Evolutionary conservation across 2,113 vertebrate species (phyloP).

Genomic region (Chunga burmeisteri): DNA sequence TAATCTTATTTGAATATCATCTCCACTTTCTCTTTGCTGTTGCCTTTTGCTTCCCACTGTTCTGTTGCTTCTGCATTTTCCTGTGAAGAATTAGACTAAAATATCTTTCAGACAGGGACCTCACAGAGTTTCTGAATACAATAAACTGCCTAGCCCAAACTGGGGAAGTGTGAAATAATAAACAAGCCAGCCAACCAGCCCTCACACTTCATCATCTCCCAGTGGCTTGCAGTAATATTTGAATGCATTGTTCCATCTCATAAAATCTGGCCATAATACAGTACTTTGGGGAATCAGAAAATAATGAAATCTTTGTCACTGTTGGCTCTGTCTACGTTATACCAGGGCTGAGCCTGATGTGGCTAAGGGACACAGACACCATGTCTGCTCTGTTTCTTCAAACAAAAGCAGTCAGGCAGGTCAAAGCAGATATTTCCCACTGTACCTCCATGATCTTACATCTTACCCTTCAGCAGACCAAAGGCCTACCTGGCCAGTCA

Average conservation of each 20-base stretch:
- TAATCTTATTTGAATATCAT: background rate
- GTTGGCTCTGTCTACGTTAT: background rate
- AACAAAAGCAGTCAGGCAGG: background rate
- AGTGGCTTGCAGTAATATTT: conserved; percentile 4
- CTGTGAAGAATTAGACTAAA: background rate
- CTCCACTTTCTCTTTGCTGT: background rate
- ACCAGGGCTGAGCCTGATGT: background rate
- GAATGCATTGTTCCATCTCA: conserved; percentile 29
- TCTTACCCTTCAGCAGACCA: background rate
- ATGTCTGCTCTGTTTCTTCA: background rate
- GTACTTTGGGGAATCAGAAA: conserved; percentile 18
- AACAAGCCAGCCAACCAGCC: background rate
- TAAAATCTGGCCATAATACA: conserved; percentile 29
- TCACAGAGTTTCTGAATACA: background rate
- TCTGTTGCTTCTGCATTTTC: background rate
- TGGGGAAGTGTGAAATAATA: conserved; percentile 9
- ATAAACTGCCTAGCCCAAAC: background rate
- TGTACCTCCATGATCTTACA: background rate
- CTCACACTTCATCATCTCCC: conserved; percentile 18
- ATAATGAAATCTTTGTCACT: conserved; percentile 32
- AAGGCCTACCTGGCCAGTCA: background rate
- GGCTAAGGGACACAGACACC: background rate
- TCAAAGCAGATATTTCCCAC: background rate
- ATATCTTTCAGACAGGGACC: background rate
- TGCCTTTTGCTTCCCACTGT: background rate